Base-by-base conservation (phyloP, 35 echinoderm and acorn worm species). In the Stichopus chloronotus region DNA sequence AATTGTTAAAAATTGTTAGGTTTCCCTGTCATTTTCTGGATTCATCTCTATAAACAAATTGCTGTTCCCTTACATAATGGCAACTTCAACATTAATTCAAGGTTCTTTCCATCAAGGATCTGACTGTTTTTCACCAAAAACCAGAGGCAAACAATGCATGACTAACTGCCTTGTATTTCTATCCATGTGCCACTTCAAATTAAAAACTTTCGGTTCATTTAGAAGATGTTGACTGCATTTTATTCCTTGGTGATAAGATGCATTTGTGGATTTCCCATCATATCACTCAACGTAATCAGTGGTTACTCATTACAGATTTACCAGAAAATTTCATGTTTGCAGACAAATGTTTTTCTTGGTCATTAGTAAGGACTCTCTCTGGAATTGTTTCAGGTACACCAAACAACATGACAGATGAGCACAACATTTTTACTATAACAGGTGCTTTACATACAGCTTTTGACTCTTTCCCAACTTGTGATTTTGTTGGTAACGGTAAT, bases 31-130 rank as follows among this genome's bases (percentile, higher is more conserved):
- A n/a, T n/a, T n/a, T n/a, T n/a, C n/a, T n/a, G n/a, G n/a, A n/a
- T n/a, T n/a, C n/a, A n/a, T n/a, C n/a, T n/a, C n/a, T n/a, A n/a
- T n/a, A n/a, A n/a, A n/a, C n/a, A n/a, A n/a, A n/a, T n/a, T n/a
- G n/a, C n/a, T n/a, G n/a, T n/a, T n/a, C n/a, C n/a, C n/a, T n/a
- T n/a, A n/a, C n/a, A n/a, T n/a, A n/a, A n/a, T n/a, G n/a, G n/a
- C n/a, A n/a, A 69, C 63, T 9, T 19, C 63, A 69, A 19, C 63
- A 8, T 76, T 76, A 24, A 4, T 16, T 16, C 72, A 76, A 76
- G 72, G 72, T 76, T 76, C 72, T 13, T 76, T 76, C 25, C 72
- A 76, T 76, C 72, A 76, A 76, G 72, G 72, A 6, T 76, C 72
- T 6, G 14, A 16, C 5, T 76, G 72, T 76, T 76, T 76, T 76